Base-by-base conservation (phyloP, 2,797 vertebrate genomes). In the Heliangelus exortis region DNA sequence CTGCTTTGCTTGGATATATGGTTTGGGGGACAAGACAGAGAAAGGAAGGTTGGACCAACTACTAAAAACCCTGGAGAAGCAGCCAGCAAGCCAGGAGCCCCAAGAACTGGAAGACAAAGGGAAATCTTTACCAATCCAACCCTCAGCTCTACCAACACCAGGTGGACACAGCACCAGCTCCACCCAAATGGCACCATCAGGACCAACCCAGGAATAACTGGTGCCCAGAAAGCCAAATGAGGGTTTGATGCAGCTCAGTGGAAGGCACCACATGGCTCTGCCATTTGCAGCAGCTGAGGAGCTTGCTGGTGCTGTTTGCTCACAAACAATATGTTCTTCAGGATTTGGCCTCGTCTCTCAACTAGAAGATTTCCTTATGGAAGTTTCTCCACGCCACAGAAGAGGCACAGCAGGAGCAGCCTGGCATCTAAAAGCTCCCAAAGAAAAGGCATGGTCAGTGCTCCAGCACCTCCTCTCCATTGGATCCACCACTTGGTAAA, bases 241-340 rank as follows among this genome's bases (percentile, higher is more conserved):
- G 77, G 84, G 50, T 43, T 28, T 26, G 75, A n/a, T 11, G 12
- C 4, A 77, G 88, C 86, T 33, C 28, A 8, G 67, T 76, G 87
- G 92, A 77, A 83, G 81, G 28, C 54, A 10, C 91, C 90, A 92
- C 96, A 95, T 71, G 96, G 92, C 86, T 65, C 19, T 57, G 68
- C 6, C 88, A 13, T 22, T 62, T 47, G 65, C 84, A 48, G 90
- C 95, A 96, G 94, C 91, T 75, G 95, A 95, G 92, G 73, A 93
- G 85, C 54, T 87, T 50, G 89, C 94, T 96, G 90, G 53, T 20
- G 78, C 48, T 93, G 93, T 95, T 95, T 96, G 93, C 93, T 93
- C 93, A 95, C 92, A 87, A 94, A 92, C 94, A 96, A 95, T 96
- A 95, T 94, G 94, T 39, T 96, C 39, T 10, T 92, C 93, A 90